Percentiles rank a stretch among this genome's conserved stretches.
These are phyloP conservation scores for Notarius quadriscutis DNA, from an alignment of 2,113 vertebrate species.

Conservation along the genomic window DNA sequence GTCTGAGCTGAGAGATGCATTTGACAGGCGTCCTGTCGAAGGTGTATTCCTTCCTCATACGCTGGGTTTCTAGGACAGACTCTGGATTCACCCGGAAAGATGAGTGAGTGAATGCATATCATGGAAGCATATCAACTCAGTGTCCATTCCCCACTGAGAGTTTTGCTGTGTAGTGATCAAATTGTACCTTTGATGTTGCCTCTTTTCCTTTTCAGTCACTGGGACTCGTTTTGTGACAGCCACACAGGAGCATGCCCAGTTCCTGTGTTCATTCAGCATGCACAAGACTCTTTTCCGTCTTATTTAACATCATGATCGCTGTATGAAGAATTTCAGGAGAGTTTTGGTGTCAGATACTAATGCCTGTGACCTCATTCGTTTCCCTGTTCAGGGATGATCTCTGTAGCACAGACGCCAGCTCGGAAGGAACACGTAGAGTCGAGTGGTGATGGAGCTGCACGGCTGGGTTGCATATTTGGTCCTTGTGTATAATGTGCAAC, in stretches of 20 bases:
- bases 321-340: not conserved
- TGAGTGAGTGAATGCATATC: not conserved
- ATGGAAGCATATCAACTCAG: not conserved
- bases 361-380: not conserved
- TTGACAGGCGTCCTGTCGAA: not conserved
- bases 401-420: not conserved
- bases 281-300: not conserved
- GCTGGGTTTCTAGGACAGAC: not conserved
- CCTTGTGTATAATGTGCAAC: not conserved
- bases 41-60: not conserved
- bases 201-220: not conserved
- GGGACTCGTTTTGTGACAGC: not conserved
- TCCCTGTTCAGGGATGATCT: not conserved
- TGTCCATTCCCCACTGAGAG: not conserved
- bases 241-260: not conserved
- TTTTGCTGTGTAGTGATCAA: not conserved
- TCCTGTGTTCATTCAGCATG: not conserved
- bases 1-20: not conserved
- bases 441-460: not conserved
- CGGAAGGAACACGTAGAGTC: not conserved
- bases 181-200: not conserved
- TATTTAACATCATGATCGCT: not conserved
- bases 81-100: not conserved
- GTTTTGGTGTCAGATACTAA: not conserved
- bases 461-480: not conserved